Conservation (phyloP, 2,113 vertebrate genomes). For the Arothron firmamentum region DNA sequence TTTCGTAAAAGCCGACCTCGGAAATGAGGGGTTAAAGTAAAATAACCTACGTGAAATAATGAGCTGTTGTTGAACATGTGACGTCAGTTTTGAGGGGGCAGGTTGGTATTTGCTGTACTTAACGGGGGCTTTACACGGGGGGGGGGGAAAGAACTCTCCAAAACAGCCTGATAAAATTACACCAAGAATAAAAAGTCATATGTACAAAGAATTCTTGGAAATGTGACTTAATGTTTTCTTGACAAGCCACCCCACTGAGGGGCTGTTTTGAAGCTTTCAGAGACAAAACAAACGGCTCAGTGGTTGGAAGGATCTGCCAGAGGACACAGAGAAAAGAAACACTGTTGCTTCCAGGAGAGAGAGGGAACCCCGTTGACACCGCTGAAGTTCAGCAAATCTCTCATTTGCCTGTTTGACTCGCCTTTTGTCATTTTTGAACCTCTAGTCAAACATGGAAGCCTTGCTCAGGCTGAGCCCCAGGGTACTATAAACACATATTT, state of each 20-base stretch:
- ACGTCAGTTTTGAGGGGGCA: no score
- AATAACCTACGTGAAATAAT: background rate
- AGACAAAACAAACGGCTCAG: constrained; percentile 47
- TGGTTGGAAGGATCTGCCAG: constrained; percentile 36
- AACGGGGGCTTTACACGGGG: no score
- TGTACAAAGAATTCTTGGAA: background rate
- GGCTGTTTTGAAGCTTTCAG: constrained; percentile 39
- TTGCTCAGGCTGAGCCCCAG: background rate
- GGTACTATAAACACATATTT: background rate
- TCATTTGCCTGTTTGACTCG: constrained; percentile 9
- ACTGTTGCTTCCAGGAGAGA: constrained; percentile 46
- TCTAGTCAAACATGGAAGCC: constrained; percentile 9
- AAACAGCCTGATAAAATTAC: no score
- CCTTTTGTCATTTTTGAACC: constrained; percentile 26
- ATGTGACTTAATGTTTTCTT: constrained; percentile 22
- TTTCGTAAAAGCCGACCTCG: constrained; percentile 15
- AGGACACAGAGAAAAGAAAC: constrained; percentile 36
- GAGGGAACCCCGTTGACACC: constrained; percentile 34
- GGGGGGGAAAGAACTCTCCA: no score
- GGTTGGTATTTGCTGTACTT: no score
- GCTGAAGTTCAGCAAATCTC: constrained; percentile 27
- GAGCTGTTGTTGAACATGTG: background rate
- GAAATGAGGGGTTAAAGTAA: constrained; percentile 10
- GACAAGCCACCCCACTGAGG: constrained; percentile 22
- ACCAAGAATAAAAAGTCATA: background rate